Conservation (phyloP, 2,888 invertebrate species). For the Euproctis similis region DNA sequence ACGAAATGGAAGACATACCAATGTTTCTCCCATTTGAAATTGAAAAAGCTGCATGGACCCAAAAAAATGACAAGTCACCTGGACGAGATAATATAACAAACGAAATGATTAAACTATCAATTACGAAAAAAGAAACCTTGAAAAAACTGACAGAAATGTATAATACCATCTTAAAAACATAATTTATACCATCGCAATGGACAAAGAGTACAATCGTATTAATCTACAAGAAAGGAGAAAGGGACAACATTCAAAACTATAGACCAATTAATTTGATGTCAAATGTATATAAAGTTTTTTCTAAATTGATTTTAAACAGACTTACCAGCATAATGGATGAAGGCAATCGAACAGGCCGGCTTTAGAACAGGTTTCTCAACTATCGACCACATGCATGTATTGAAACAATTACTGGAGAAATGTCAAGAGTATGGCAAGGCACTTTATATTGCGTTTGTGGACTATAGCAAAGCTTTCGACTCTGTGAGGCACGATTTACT, state of each 20-base stretch:
- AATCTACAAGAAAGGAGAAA: conserved; percentile 3
- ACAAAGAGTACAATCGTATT: conserved; percentile 1
- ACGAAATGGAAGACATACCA: too few species aligned
- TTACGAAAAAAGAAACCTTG: too few species aligned
- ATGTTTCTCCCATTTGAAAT: too few species aligned
- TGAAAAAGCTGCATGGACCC: too few species aligned
- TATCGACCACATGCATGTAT: background rate
- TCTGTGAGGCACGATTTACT: background rate
- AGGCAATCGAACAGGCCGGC: conserved; percentile 40
- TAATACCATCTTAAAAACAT: too few species aligned
- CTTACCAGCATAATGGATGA: conserved; percentile 8
- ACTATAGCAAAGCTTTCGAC: background rate
- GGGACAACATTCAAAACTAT: conserved; percentile 3
- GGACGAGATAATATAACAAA: too few species aligned
- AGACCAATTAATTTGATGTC: too few species aligned
- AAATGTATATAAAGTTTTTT: too few species aligned
- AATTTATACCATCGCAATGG: background rate
- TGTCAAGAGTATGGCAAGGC: background rate
- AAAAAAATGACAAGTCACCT: too few species aligned
- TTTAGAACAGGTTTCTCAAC: conserved; percentile 5
- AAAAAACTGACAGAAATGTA: too few species aligned
- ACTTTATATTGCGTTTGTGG: background rate
- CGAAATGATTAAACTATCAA: too few species aligned
- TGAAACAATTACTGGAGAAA: background rate
- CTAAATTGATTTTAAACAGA: too few species aligned